Conservation (phyloP, 2,888 invertebrate species). For the Diplolepis rosae region DNA sequence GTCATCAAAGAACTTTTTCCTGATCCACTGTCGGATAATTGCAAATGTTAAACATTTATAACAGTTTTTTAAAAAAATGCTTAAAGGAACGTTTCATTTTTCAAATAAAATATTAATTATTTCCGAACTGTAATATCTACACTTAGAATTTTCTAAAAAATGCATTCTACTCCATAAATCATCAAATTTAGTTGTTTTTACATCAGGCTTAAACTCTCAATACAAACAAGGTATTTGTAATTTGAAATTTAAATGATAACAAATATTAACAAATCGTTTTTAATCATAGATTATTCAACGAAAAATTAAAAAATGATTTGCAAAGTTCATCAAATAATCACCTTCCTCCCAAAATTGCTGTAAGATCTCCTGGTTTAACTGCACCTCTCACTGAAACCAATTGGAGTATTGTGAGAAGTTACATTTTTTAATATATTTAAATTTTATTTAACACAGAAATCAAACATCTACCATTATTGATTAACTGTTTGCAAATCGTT, state of each 20-base stretch:
- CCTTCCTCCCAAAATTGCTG: constrained; percentile 91
- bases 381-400: constrained; percentile 82
- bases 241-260: too few species aligned
- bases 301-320: background rate
- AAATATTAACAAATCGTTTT: too few species aligned
- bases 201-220: too few species aligned
- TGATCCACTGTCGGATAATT: constrained; percentile 81
- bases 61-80: constrained; percentile 26
- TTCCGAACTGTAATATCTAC: too few species aligned
- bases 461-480: constrained; percentile 81
- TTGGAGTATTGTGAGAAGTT: background rate
- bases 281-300: too few species aligned
- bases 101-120: too few species aligned
- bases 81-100: too few species aligned
- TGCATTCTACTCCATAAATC: too few species aligned
- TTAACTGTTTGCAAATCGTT: constrained; percentile 80
- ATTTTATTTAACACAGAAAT: background rate
- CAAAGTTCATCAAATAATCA: constrained; percentile 69
- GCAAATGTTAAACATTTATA: background rate
- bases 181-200: too few species aligned
- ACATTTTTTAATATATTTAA: background rate
- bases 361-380: constrained; percentile 86
- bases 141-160: too few species aligned
- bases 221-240: too few species aligned
- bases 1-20: constrained; percentile 94